Percentiles rank a stretch among this genome's conserved stretches.
phyloP scores from a whole-genome alignment of 35 echinoderm and acorn worm species.

The Apostichopus californicus region DNA sequence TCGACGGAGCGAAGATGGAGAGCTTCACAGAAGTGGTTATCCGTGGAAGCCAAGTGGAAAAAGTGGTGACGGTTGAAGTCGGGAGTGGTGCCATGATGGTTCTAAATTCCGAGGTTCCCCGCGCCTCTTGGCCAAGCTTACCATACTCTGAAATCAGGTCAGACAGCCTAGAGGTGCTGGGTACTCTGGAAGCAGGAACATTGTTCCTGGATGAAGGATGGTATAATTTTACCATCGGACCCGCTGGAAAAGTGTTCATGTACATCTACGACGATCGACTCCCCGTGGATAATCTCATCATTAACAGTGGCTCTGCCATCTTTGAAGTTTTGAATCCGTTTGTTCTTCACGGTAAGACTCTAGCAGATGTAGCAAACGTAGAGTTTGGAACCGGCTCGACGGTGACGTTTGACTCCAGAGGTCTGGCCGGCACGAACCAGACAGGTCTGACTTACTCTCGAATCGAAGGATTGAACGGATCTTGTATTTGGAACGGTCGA shows the following conservation, averaged over 20 bases:
- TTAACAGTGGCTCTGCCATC: background rate
- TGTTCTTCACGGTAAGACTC: conserved; percentile 6
- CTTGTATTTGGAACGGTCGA: conserved; percentile 45
- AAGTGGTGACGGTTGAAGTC: conserved; percentile 52
- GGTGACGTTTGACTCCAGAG: conserved; percentile 46
- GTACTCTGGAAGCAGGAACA: conserved; percentile 68
- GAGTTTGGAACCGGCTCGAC: conserved; percentile 41
- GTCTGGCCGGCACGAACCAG: conserved; percentile 27
- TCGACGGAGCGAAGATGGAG: conserved; percentile 48
- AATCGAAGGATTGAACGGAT: conserved; percentile 16
- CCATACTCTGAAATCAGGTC: conserved; percentile 36
- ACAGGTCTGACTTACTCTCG: conserved; percentile 56
- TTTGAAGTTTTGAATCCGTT: conserved; percentile 38
- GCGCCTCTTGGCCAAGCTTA: background rate
- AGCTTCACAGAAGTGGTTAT: conserved; percentile 34
- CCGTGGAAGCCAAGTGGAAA: conserved; percentile 27
- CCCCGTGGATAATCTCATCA: background rate
- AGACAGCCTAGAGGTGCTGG: conserved; percentile 38
- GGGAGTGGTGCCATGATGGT: conserved; percentile 49
- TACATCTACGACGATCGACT: conserved; percentile 27
- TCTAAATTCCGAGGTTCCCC: conserved; percentile 8
- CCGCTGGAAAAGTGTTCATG: conserved; percentile 40
- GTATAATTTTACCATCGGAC: conserved; percentile 13
- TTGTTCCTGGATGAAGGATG: conserved; percentile 45
- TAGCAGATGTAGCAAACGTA: background rate